phyloP scores from a whole-genome alignment of 2,888 invertebrate genomes.

The Furcula furcula region DNA sequence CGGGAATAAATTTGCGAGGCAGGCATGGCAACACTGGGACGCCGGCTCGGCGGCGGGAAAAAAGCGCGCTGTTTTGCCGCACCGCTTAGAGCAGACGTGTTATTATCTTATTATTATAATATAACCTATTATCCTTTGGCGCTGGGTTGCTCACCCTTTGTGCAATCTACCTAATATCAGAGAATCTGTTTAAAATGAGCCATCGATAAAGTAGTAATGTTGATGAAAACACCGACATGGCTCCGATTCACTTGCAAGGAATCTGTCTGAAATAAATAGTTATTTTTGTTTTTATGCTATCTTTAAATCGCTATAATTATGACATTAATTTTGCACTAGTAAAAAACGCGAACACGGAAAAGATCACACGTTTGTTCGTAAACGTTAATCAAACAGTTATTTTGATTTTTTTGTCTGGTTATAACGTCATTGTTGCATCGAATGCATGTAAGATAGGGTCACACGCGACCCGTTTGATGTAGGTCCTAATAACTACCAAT shows the following conservation, averaged over 20 bases:
- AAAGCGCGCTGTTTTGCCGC: slow-evolving; percentile 58
- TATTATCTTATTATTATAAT: slow-evolving; percentile 76
- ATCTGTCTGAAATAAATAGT: background rate
- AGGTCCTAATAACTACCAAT: slow-evolving; percentile 68
- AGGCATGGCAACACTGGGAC: slow-evolving; percentile 61
- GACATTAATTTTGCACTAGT: background rate
- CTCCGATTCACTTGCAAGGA: background rate
- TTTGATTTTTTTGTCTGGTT: slow-evolving; percentile 12
- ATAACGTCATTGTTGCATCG: slow-evolving; percentile 46
- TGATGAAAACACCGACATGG: background rate
- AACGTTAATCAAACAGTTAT: slow-evolving; percentile 27
- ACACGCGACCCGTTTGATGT: slow-evolving; percentile 64
- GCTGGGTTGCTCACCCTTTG: slow-evolving; percentile 26
- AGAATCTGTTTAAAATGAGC: slow-evolving; percentile 16
- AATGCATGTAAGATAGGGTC: slow-evolving; percentile 47
- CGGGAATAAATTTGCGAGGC: slow-evolving; percentile 56
- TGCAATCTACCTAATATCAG: slow-evolving; percentile 17
- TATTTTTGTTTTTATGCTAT: background rate
- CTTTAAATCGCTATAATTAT: background rate
- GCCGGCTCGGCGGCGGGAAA: slow-evolving; percentile 35
- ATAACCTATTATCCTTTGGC: slow-evolving; percentile 45
- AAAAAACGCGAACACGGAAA: background rate
- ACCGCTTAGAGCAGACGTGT: slow-evolving; percentile 70
- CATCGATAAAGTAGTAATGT: background rate
- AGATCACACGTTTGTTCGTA: slow-evolving; percentile 30